Evolutionary conservation across 2,797 vertebrate genomes (phyloP), one percentile per base, ranked within the genome.

Genomic region (Otolemur crassicaudatus): DNA sequence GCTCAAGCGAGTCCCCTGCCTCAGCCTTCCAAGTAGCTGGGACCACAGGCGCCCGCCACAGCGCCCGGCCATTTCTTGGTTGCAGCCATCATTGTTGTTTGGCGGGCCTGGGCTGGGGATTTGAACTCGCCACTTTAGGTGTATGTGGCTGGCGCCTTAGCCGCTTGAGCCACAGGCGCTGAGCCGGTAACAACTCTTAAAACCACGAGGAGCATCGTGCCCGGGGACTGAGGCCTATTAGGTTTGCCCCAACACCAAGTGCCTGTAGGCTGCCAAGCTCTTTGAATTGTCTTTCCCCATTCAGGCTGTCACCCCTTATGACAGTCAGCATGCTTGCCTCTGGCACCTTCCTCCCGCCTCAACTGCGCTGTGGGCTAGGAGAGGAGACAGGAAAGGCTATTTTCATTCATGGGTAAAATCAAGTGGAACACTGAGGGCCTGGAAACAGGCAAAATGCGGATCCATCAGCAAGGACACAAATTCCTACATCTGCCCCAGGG

Each of bases 161-260:
- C 34, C 34, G 34, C 34, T 37, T 37, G 34, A 37, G 34, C 34
- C 34, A 37, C 34, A 37, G 34, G 34, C 34, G 34, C 34, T 37
- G 34, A 37, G 34, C 34, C 16, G 16, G 16, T 31, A 65, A 43
- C 40, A 43, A 43, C 40, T 43, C 22, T 93, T 49, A 60, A 88
- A 79, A 69, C 61, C 2, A 19, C 2, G 13, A 5, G 37, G 14
- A 2, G 4, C 3, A 17, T 10, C 16, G 19, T 19, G 23, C 63
- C 7, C 3, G 29, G 14, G 49, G 0, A 13, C 13, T 0, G 16
- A 63, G 49, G 58, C 34, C 60, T 23, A 7, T 5, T 7, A 12
- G 25, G 27, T 34, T 2, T 29, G 56, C 16, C 40, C 34, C 20
- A 27, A 9, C 17, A 29, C 10, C 10, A 2, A 63, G 34, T 0